phyloP scores from a whole-genome alignment of 2,797 vertebrate genomes.

The Bradypodion pumilum region DNA sequence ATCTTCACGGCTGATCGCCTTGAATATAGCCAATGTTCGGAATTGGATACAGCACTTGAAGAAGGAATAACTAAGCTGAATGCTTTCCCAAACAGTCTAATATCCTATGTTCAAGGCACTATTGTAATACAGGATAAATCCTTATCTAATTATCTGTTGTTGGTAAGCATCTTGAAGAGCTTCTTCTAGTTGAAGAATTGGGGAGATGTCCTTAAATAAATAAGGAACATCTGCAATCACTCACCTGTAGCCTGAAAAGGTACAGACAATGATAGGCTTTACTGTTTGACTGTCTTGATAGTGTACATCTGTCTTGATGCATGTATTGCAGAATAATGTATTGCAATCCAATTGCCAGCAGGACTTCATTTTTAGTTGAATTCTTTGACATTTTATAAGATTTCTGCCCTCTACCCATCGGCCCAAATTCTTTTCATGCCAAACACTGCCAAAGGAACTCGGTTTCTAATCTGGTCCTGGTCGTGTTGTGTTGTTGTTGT shows the following conservation, averaged over 20 bases:
- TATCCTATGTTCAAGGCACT: neutral
- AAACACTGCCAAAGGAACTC: neutral
- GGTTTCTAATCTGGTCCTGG: neutral
- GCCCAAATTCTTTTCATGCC: neutral
- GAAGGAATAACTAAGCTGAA: neutral
- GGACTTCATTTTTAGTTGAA: neutral
- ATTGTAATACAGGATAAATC: no score
- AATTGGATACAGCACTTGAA: no score
- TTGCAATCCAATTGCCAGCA: neutral
- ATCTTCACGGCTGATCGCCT: no score
- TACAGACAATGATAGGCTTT: neutral
- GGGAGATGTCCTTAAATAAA: no score
- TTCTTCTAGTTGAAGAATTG: no score
- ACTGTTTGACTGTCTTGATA: neutral
- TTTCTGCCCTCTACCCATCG: neutral
- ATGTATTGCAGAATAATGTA: neutral
- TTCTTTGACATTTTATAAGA: neutral
- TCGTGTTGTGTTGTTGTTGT: no score
- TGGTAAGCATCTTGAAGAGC: no score
- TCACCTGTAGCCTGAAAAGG: neutral
- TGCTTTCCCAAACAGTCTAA: no score
- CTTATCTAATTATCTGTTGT: no score
- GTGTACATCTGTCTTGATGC: neutral
- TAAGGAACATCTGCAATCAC: neutral
- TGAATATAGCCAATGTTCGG: neutral